Evolutionary conservation across 53 echinoderm and acorn worm species (phyloP), one percentile per base, ranked within the genome.

Genomic region (Echinometra lucunter): DNA sequence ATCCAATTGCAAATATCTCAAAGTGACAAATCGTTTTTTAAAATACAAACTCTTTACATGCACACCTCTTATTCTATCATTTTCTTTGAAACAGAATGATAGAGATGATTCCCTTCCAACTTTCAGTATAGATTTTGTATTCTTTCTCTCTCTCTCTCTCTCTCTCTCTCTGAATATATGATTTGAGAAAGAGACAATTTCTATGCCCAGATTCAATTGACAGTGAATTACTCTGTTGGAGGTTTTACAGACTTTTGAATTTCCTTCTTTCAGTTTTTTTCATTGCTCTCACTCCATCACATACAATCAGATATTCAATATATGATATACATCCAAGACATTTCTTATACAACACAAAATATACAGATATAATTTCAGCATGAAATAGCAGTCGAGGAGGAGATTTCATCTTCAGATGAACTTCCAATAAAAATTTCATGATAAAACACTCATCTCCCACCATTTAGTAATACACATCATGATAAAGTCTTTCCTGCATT

Each of bases 361-460:
- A 85, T 85, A 85, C 85, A 85, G n/a, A n/a, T 85, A 85, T 47
- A 85, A 49, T 85, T 85, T 85, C 85, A 85, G 85, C 85, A 85
- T 85, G n/a, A 85, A 12, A 85, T 85, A 49, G 85, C 85, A 85
- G 49, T 85, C 85, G 28, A 49, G 30, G 44, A 49, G 49, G n/a
- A 85, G 85, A 47, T 27, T 47, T 49, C 25, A 85, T n/a, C 45
- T 85, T 49, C 30, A 49, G 47, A 47, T 47, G 4, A 85, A 47
- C 49, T 85, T 85, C 28, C 85, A 15, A 85, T 85, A 85, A 85
- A n/a, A 72, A 72, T 72, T 34, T 72, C 72, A 72, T 72, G 32
- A 72, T 72, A 72, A 72, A 72, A 72, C 72, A 72, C 35, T 35
- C 72, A 72, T 72, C 70, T 72, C 35, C 13, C 72, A 72, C 12